These are phyloP conservation scores for Mercenaria mercenaria DNA, from an alignment of 1,140 invertebrate species.

Conservation along the genomic window DNA sequence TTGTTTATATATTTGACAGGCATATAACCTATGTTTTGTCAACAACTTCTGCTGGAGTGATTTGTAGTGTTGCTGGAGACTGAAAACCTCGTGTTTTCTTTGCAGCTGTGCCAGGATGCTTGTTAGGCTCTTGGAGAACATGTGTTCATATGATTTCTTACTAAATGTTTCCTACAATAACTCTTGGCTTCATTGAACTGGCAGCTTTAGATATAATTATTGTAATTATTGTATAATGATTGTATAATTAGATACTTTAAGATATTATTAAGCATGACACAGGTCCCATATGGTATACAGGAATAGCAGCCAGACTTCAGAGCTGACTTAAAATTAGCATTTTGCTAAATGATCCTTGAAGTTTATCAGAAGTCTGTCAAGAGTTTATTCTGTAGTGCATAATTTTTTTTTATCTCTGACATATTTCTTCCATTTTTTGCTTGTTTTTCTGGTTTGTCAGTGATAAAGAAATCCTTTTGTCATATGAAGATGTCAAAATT, in stretches of 20 bases:
- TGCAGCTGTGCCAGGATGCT: conserved; percentile 12
- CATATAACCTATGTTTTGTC: background rate
- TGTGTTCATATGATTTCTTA: background rate
- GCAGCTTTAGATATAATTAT: background rate
- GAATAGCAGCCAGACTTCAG: background rate
- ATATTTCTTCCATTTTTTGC: too few relatives aligned
- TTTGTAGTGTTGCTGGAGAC: background rate
- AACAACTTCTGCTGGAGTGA: background rate
- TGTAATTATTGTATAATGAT: background rate
- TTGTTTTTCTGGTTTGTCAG: too few relatives aligned
- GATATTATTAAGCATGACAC: background rate
- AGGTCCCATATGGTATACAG: background rate
- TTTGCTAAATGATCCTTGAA: background rate
- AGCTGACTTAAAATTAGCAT: background rate
- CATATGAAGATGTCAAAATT: too few relatives aligned
- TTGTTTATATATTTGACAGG: conserved; percentile 3
- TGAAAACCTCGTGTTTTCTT: background rate
- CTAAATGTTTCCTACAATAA: background rate
- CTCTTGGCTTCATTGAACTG: background rate
- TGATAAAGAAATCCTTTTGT: too few relatives aligned
- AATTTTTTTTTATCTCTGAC: too few relatives aligned
- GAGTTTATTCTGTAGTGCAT: too few relatives aligned
- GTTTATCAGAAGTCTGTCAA: background rate
- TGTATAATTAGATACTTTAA: background rate
- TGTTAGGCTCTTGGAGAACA: conserved; percentile 1